phyloP scores from a whole-genome alignment of 2,888 invertebrate genomes.

The Deilephila elpenor region DNA sequence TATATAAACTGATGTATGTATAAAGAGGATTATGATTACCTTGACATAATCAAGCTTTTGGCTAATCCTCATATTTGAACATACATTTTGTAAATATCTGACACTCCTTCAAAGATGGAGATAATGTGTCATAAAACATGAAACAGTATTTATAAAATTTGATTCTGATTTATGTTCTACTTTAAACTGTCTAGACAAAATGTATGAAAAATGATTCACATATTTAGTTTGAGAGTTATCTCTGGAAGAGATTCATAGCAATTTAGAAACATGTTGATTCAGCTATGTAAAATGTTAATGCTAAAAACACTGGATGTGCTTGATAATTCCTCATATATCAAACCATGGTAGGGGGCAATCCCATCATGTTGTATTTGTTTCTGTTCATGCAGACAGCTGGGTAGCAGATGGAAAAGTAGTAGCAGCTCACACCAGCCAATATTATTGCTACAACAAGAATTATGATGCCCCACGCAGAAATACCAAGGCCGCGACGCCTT shows the following conservation, averaged over 20 bases:
- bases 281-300: background rate
- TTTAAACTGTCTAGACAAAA: too few relatives aligned
- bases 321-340: constrained; percentile 35
- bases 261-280: background rate
- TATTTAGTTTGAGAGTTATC: background rate
- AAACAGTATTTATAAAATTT: too few relatives aligned
- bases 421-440: constrained; percentile 80
- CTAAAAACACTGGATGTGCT: background rate
- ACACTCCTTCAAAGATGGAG: background rate
- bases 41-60: background rate
- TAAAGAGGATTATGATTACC: constrained; percentile 1
- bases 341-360: constrained; percentile 69
- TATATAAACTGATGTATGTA: background rate
- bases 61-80: background rate
- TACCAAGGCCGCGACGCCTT: constrained; percentile 71
- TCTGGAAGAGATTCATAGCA: background rate
- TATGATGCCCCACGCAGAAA: constrained; percentile 88
- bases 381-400: constrained; percentile 86
- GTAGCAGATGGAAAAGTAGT: constrained; percentile 88
- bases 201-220: background rate
- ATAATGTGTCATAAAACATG: too few relatives aligned
- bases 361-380: constrained; percentile 84
- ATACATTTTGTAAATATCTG: background rate
- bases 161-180: too few relatives aligned
- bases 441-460: constrained; percentile 80